Conservation (phyloP, 2,888 invertebrate species). For the Melanophora roralis region DNA sequence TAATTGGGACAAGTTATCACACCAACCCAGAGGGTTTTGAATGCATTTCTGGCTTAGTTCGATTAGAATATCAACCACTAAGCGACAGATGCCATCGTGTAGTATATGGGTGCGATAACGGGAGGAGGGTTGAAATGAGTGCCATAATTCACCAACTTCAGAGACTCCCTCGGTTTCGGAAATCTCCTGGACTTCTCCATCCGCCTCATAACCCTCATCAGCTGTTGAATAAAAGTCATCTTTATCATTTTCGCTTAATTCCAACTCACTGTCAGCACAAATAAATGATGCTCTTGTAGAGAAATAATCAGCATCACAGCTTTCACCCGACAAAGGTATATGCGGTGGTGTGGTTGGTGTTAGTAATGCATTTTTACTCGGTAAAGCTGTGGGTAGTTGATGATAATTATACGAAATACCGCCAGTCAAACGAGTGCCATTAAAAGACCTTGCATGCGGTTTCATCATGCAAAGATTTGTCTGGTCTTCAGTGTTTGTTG, state of each 20-base stretch:
- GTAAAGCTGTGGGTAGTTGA: conserved; percentile 62
- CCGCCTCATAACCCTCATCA: conserved; percentile 77
- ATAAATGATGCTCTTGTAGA: conserved; percentile 73
- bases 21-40: conserved; percentile 73
- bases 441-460: conserved; percentile 67
- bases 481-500: conserved; percentile 48
- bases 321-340: conserved; percentile 69
- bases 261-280: conserved; percentile 74
- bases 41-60: conserved; percentile 73
- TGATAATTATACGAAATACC: conserved; percentile 49
- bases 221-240: conserved; percentile 74
- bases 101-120: conserved; percentile 74
- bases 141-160: conserved; percentile 69
- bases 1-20: conserved; percentile 72
- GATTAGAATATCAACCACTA: conserved; percentile 75
- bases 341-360: conserved; percentile 65
- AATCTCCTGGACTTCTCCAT: conserved; percentile 75
- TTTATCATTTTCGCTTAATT: conserved; percentile 75
- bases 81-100: conserved; percentile 74
- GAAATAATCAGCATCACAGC: conserved; percentile 72
- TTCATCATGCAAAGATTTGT: conserved; percentile 53
- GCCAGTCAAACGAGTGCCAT: conserved; percentile 50
- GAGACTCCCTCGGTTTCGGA: conserved; percentile 72
- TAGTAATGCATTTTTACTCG: conserved; percentile 68
- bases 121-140: conserved; percentile 73